Evolutionary conservation across 1,140 invertebrate species (phyloP).

Genomic region (Anagrus nilaparvatae): DNA sequence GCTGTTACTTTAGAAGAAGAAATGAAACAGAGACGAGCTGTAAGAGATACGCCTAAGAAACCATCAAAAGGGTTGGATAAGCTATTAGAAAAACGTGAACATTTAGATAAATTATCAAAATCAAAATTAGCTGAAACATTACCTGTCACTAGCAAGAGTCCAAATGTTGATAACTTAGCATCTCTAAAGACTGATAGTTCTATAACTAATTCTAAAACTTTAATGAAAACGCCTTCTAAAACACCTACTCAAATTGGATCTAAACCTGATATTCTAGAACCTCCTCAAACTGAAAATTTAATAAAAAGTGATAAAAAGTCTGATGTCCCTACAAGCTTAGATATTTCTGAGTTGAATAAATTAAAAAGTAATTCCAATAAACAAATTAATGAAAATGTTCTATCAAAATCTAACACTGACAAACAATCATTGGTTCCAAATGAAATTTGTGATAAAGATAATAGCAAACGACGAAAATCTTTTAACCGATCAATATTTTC

Average conservation of each 20-base stretch:
- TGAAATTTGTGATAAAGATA: constrained; percentile 26
- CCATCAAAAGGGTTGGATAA: constrained; percentile 42
- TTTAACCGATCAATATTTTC: constrained; percentile 58
- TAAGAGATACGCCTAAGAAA: constrained; percentile 40
- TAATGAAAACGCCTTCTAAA: too few species aligned
- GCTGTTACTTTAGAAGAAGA: constrained; percentile 44
- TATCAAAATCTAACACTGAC: constrained; percentile 18
- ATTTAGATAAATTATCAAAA: constrained; percentile 37
- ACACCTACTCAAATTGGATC: too few species aligned
- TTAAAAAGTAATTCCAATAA: constrained; percentile 13
- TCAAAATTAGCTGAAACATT: constrained; percentile 19
- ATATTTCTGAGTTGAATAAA: constrained; percentile 12
- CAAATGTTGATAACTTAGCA: too few species aligned
- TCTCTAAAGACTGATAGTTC: too few species aligned
- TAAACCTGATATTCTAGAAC: too few species aligned
- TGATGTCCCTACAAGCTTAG: neutral
- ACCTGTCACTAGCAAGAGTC: too few species aligned
- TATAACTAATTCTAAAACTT: too few species aligned
- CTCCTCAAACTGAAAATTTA: too few species aligned
- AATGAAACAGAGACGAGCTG: constrained; percentile 44
- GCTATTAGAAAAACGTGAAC: constrained; percentile 41
- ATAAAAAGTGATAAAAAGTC: neutral
- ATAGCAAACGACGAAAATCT: constrained; percentile 29
- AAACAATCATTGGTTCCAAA: constrained; percentile 19
- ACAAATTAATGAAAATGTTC: constrained; percentile 17